A percentile compares a stretch with the other conserved stretches of the same genome.
These are phyloP conservation scores for Acromyrmex echinatior DNA, from an alignment of 1,140 invertebrate species.

Conservation along the genomic window DNA sequence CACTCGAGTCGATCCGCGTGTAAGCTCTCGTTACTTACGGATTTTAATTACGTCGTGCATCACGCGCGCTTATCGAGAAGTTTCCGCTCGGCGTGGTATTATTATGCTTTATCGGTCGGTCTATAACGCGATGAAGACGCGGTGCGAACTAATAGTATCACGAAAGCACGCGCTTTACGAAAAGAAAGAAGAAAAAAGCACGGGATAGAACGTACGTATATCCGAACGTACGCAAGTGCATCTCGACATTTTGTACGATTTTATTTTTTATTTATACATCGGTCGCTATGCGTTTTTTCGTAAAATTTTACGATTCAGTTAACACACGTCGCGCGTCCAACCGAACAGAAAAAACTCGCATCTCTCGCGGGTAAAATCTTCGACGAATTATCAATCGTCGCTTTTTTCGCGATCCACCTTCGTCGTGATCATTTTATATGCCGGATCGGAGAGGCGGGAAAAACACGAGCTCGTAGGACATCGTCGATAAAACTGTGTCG, in stretches of 20 bases:
- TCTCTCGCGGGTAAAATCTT: neutral
- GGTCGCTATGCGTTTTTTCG: neutral
- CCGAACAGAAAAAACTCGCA: neutral
- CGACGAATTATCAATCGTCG: constrained; percentile 32
- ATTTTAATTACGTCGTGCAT: constrained; percentile 55
- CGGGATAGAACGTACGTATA: neutral
- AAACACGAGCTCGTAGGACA: neutral
- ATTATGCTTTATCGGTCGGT: constrained; percentile 12
- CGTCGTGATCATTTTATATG: constrained; percentile 28
- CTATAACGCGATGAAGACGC: constrained; percentile 12
- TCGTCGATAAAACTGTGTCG: constrained; percentile 50
- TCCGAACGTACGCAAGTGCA: neutral
- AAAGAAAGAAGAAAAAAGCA: neutral
- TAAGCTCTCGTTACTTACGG: constrained; percentile 62
- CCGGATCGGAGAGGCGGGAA: neutral
- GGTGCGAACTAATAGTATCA: neutral
- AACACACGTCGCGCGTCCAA: neutral
- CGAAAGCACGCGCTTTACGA: neutral
- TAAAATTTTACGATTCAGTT: constrained; percentile 16
- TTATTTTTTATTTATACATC: neutral
- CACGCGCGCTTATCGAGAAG: constrained; percentile 28
- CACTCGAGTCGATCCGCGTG: constrained; percentile 49
- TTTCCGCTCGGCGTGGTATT: neutral
- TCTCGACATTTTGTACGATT: neutral
- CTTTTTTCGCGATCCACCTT: constrained; percentile 8